Percentiles rank a stretch among this genome's conserved stretches.
These are phyloP conservation scores for Sphecodes monilicornis DNA, from an alignment of 2,888 invertebrate genomes.

Conservation along the genomic window DNA sequence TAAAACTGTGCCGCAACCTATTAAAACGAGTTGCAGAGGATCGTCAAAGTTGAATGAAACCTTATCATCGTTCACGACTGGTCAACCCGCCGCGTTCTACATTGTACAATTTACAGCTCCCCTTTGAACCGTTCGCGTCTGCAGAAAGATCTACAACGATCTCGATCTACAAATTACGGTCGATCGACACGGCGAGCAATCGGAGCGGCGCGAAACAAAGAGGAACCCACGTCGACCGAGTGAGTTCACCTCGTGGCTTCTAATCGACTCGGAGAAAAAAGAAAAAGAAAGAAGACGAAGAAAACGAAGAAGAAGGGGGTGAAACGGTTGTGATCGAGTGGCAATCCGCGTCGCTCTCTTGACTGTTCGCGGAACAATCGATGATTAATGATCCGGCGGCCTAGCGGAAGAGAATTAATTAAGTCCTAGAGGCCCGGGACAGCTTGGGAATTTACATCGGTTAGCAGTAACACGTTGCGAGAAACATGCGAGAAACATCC, in stretches of 20 bases:
- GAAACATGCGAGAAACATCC: conserved; percentile 64
- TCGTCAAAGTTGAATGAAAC: neutral
- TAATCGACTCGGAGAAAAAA: conserved; percentile 1
- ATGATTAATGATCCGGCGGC: conserved; percentile 55
- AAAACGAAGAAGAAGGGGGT: neutral
- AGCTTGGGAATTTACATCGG: conserved; percentile 60
- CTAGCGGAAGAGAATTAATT: conserved; percentile 63
- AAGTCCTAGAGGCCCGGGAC: conserved; percentile 51
- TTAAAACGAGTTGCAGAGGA: neutral
- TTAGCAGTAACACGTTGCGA: conserved; percentile 53
- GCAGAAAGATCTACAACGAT: neutral
- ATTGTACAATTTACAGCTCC: neutral
- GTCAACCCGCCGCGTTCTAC: neutral
- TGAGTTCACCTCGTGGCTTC: neutral
- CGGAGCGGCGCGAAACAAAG: neutral
- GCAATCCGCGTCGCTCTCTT: conserved; percentile 20
- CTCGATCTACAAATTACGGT: neutral
- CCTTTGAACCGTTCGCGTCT: neutral
- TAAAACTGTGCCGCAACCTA: neutral
- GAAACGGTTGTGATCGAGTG: neutral
- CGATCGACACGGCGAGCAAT: neutral
- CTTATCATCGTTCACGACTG: neutral
- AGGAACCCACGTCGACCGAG: neutral
- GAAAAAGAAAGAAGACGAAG: neutral
- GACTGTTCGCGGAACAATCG: conserved; percentile 43